Base-by-base conservation (phyloP, 2,888 invertebrate genomes). In the Linnaemya tessellans region DNA sequence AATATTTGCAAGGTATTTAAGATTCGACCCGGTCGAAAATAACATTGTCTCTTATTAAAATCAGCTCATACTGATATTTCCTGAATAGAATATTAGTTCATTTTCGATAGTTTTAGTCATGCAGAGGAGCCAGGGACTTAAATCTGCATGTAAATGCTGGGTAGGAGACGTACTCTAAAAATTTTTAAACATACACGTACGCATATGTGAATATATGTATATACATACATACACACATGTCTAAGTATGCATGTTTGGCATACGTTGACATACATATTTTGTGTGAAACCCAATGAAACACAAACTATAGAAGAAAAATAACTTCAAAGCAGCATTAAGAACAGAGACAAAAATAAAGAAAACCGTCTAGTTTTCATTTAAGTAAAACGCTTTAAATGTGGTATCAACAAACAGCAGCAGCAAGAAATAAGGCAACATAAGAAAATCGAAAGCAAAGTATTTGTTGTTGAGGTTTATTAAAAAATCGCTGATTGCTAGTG, bases 211-310 rank as follows among this genome's bases (percentile, higher is more conserved):
- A 3, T 38, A 25, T 25, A 30, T 56, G 9, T 25, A 60, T 10
- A 11, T 60, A 60, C 30, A 60, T 67, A 49, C 49, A 30, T 54
- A 20, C 22, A 25, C n/a, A 58, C 5, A 30, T 30, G n/a, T 15
- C 3, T 15, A 35, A n/a, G 10, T 4, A 60, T 13, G 22, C n/a
- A 51, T 79, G 70, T 65, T 80, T 22, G 70, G 70, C 84, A 84
- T 84, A 80, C 71, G 75, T 30, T 67, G 80, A 84, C 84, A 84
- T 60, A 84, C 84, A 84, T 60, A 70, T 80, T 71, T 84, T 75
- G 51, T 84, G 56, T 68, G 43, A 62, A 56, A 62, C 54, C 25
- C 43, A 46, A 35, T 25, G 46, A 62, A 54, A 60, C 30, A 56
- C 46, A 43, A 81, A n/a, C 25, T 41, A 62, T 15, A 75, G 56